Evolutionary conservation across 2,888 invertebrate species (phyloP).

Genomic region (Andricus curvator): DNA sequence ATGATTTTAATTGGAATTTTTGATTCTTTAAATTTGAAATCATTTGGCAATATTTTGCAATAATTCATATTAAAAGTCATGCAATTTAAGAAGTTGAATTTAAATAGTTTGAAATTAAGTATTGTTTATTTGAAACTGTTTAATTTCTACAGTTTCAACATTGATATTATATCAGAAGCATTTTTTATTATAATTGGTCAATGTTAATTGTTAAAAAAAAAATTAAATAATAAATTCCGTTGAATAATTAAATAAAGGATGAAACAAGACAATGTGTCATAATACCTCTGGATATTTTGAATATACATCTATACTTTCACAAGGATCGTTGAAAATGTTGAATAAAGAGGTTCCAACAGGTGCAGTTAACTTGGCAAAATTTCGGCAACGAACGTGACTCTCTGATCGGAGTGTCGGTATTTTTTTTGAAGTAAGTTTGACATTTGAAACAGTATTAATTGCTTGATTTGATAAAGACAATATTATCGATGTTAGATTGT

Average conservation of each 20-base stretch:
- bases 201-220: too few relatives aligned
- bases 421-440: slow-evolving; percentile 8
- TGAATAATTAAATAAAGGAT: background rate
- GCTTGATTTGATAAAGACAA: slow-evolving; percentile 61
- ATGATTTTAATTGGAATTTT: too few relatives aligned
- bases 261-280: background rate
- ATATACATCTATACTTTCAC: slow-evolving; percentile 70
- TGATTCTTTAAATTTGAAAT: too few relatives aligned
- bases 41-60: too few relatives aligned
- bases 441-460: slow-evolving; percentile 53
- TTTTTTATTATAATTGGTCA: too few relatives aligned
- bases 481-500: slow-evolving; percentile 58
- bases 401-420: slow-evolving; percentile 53
- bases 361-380: slow-evolving; percentile 43
- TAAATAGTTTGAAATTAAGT: too few relatives aligned
- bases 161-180: too few relatives aligned
- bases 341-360: slow-evolving; percentile 68
- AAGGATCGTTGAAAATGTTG: slow-evolving; percentile 68
- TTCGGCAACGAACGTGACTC: slow-evolving; percentile 60
- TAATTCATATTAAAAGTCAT: too few relatives aligned
- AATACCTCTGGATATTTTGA: slow-evolving; percentile 62
- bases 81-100: too few relatives aligned
- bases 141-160: too few relatives aligned
- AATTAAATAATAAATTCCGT: background rate
- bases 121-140: too few relatives aligned